Base-by-base conservation (phyloP, 2,113 vertebrate species). In the Illadopsis cleaveri region DNA sequence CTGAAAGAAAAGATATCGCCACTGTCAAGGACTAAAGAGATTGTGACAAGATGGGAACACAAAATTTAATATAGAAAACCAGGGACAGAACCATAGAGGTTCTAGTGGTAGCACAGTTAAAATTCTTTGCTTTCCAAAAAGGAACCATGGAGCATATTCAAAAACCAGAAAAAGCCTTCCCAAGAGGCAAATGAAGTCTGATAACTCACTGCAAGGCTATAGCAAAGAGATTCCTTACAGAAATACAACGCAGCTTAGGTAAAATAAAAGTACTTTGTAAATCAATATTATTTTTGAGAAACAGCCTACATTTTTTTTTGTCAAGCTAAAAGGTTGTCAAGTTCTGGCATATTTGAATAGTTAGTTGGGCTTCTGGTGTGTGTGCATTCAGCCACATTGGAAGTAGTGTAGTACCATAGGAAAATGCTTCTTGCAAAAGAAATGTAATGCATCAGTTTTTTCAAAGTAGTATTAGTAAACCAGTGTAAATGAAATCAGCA, bases 1-100 rank as follows among this genome's bases (percentile, higher is more conserved):
- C 81, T 94, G 86, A 66, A 79, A 95, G 58, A 82, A 92, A 94
- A 94, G 94, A 97, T 95, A 94, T 50, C 68, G 84, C 88, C 90
- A 85, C 47, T 90, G 72, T 82, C 92, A 95, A 83, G 79, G 87
- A 95, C 87, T 85, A 90, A 93, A 96, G 86, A 89, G 89, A 93
- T 70, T 90, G 86, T 85, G 90, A 95, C 92, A 95, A 89, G 90
- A 93, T 79, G 72, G 15, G 48, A 95, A 89, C 90, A 81, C 56
- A 86, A 57, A 96, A 96, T 76, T 68, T 87, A 83, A 69, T 51
- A 53, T 7, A 87, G 73, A 68, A 47, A 75, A 85, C 33, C 86
- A 76, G 51, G 25, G 92, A 9, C 18, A 82, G 54, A 94, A 82
- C 9, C 50, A 51, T 2, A 14, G 28, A 79, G 18, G 42, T 31